Conservation (phyloP, 2,888 invertebrate species). For the Protonemura montana region DNA sequence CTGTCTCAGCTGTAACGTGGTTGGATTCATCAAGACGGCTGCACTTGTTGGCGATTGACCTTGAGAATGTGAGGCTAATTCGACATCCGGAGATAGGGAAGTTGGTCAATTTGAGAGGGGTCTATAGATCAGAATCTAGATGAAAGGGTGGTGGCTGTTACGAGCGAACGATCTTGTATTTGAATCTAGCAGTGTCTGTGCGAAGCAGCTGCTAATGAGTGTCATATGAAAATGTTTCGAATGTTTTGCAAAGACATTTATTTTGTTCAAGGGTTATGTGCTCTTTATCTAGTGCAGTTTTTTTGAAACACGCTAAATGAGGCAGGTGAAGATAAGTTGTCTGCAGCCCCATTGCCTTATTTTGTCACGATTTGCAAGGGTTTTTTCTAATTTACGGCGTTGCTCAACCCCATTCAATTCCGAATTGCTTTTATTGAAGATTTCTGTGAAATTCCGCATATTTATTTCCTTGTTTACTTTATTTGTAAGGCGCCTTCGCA, state of each 20-base stretch:
- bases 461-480: neutral
- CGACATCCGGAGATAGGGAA: neutral
- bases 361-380: too few relatives aligned
- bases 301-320: too few relatives aligned
- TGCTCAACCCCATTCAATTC: neutral
- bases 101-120: neutral
- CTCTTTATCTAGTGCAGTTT: too few relatives aligned
- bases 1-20: neutral
- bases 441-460: neutral
- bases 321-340: too few relatives aligned
- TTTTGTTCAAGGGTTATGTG: too few relatives aligned
- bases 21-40: neutral
- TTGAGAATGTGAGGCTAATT: neutral
- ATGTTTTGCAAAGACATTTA: neutral
- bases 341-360: too few relatives aligned
- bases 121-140: neutral
- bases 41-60: neutral
- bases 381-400: neutral
- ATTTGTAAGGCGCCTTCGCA: neutral
- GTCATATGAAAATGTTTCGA: neutral
- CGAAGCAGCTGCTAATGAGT: too few relatives aligned
- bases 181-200: too few relatives aligned
- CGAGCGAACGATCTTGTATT: too few relatives aligned
- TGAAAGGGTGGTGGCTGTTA: too few relatives aligned
- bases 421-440: too few relatives aligned